Percentiles rank a stretch among this genome's conserved stretches.
Evolutionary conservation across 1,140 invertebrate genomes (phyloP).

Genomic region (Sitobion miscanthi): DNA sequence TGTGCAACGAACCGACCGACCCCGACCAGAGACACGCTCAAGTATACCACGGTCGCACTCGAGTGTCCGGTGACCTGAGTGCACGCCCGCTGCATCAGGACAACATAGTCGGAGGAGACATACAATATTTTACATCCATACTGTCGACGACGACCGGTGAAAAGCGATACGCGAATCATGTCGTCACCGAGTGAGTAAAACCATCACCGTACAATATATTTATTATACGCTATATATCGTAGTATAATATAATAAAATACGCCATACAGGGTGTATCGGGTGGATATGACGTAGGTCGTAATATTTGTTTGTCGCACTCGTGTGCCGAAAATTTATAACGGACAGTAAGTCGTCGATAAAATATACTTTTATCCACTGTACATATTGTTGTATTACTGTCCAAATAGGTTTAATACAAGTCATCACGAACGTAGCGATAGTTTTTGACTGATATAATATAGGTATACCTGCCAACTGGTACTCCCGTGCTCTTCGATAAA

Average conservation of each 20-base stretch:
- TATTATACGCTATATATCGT: not conserved
- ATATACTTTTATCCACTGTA: too few species aligned
- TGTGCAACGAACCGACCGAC: slow-evolving; percentile 6
- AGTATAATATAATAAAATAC: not conserved
- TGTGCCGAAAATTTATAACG: too few species aligned
- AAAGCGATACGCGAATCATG: slow-evolving; percentile 4
- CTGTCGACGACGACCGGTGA: not conserved
- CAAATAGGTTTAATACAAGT: not conserved
- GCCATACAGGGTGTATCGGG: not conserved
- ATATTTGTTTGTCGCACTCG: too few species aligned
- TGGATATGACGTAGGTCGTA: not conserved
- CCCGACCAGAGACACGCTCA: not conserved
- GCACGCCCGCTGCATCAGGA: not conserved
- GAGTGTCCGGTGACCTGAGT: not conserved
- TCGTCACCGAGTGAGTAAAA: slow-evolving; percentile 14
- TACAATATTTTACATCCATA: not conserved
- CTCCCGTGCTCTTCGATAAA: too few species aligned
- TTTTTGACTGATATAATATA: not conserved
- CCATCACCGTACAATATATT: not conserved
- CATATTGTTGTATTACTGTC: not conserved
- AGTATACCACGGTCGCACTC: not conserved
- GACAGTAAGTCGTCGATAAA: not conserved
- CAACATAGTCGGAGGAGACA: not conserved
- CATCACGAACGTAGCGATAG: not conserved
- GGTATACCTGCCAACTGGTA: not conserved